phyloP scores from a whole-genome alignment of 30 jellyfish, hydroid and myxozoan species.

The Hydractinia symbiolongicarpus region DNA sequence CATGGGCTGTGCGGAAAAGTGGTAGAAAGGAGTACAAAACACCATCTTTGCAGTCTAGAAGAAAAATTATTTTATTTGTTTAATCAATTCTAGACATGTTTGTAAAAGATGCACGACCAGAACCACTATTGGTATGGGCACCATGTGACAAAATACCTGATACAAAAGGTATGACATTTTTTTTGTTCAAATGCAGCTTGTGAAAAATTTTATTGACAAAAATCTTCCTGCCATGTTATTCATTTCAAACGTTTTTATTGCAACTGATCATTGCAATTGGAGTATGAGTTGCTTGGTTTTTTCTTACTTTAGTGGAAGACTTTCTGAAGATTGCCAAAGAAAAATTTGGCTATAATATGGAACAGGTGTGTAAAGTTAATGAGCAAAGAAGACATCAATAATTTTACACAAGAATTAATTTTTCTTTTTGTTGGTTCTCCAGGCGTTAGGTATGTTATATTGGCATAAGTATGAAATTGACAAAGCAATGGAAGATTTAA shows the following conservation, averaged over 20 bases:
- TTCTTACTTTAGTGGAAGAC: conserved; percentile 71
- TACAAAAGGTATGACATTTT: conserved; percentile 50
- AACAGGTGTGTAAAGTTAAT: conserved; percentile 53
- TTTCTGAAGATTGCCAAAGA: conserved; percentile 82
- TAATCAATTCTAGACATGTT: background rate
- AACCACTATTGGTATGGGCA: conserved; percentile 97
- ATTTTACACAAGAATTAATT: background rate
- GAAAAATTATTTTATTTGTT: background rate
- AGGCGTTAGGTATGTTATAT: conserved; percentile 96
- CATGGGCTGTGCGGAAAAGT: too few species aligned
- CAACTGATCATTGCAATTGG: background rate
- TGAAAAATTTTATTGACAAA: background rate
- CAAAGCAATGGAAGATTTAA: conserved; percentile 75
- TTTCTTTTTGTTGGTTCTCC: background rate
- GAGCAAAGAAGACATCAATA: background rate
- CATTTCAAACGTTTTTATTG: too few species aligned
- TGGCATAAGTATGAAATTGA: conserved; percentile 97
- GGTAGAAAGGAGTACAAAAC: too few species aligned
- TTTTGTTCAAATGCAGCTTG: background rate
- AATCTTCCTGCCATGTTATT: too few species aligned
- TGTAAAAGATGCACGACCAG: conserved; percentile 51
- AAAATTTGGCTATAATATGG: conserved; percentile 88
- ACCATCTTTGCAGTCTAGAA: too few species aligned
- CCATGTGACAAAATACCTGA: conserved; percentile 73
- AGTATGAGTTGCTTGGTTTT: background rate